Conservation (phyloP, 2,113 vertebrate genomes). For the Zapornia atra region DNA sequence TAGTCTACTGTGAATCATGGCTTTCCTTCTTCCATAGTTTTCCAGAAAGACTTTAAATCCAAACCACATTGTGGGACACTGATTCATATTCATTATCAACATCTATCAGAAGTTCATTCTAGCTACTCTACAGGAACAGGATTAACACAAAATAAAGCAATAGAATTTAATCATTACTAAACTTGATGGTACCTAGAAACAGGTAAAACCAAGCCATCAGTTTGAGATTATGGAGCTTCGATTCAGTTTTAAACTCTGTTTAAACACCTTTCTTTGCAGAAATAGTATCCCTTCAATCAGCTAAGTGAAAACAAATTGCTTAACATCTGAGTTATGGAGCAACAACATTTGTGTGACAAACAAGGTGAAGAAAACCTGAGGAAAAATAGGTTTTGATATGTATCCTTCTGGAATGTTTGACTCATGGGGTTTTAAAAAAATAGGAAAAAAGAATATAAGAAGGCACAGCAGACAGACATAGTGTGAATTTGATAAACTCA, state of each 20-base stretch:
- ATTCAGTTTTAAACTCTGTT: neutral
- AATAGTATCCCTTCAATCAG: neutral
- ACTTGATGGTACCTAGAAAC: neutral
- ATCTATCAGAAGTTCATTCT: neutral
- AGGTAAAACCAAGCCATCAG: neutral
- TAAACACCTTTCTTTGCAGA: neutral
- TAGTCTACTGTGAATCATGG: neutral
- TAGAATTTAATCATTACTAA: neutral
- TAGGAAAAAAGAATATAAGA: neutral
- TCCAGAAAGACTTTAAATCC: neutral
- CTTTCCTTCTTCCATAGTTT: neutral
- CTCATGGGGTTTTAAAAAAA: neutral
- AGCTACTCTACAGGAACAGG: neutral
- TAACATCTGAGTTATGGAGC: neutral
- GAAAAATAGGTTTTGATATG: neutral
- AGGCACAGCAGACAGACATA: neutral
- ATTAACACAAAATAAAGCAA: neutral
- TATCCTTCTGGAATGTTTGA: neutral
- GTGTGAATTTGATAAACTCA: neutral
- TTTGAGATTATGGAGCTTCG: neutral
- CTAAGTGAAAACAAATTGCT: neutral
- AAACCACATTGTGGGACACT: neutral
- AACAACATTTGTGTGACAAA: neutral
- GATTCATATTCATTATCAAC: neutral
- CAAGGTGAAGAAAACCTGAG: neutral